Conservation (phyloP, 2,888 invertebrate species). For the Sabatieria punctata region DNA sequence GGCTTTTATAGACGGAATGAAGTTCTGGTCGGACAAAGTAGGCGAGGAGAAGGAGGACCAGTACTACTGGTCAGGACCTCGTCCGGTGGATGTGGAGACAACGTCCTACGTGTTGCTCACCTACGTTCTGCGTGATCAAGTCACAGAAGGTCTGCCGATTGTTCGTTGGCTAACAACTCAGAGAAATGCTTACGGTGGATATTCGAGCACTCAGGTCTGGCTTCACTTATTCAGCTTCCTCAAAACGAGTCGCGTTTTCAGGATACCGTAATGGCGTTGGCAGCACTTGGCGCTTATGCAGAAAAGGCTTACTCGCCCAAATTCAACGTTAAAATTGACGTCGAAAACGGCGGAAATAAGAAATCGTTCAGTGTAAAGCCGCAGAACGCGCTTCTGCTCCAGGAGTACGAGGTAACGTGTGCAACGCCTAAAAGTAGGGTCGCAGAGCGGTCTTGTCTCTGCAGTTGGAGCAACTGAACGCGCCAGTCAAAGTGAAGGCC, state of each 20-base stretch:
- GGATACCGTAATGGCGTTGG: conserved; percentile 57
- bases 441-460: conserved; percentile 1
- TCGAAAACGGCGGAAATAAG: conserved; percentile 37
- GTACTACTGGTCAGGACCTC: conserved; percentile 40
- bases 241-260: too few relatives aligned
- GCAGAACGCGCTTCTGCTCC: conserved; percentile 47
- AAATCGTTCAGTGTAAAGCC: not conserved
- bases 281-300: conserved; percentile 50
- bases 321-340: conserved; percentile 41
- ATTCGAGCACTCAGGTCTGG: conserved; percentile 48
- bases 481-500: conserved; percentile 50
- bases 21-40: conserved; percentile 59
- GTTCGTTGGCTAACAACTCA: conserved; percentile 56
- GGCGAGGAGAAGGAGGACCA: conserved; percentile 17
- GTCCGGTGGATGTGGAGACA: conserved; percentile 61
- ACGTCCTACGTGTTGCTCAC: conserved; percentile 71
- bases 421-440: not conserved
- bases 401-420: conserved; percentile 50
- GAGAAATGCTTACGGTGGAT: conserved; percentile 52
- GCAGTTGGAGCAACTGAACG: conserved; percentile 18
- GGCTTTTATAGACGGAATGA: conserved; percentile 46
- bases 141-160: conserved; percentile 41
- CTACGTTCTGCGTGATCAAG: conserved; percentile 38
- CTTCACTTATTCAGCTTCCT: too few relatives aligned
- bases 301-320: conserved; percentile 41